Base-by-base conservation (phyloP, 2,797 vertebrate species). In the Gymnocypris eckloni region DNA sequence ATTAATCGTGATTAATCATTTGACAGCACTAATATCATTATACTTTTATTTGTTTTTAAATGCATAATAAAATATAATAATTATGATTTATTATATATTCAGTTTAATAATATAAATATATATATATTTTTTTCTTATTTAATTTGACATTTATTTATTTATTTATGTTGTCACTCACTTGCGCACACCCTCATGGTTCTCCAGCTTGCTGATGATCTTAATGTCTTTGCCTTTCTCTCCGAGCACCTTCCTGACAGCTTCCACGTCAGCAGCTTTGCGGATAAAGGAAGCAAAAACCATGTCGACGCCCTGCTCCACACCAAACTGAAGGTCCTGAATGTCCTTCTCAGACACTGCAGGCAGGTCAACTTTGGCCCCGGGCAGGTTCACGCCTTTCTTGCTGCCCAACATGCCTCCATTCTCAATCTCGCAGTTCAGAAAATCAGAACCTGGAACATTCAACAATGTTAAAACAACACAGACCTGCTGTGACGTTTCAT, bases 261-360 rank as follows among this genome's bases (percentile, higher is more conserved):
- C 96, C 84, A 99, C 98, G 0, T 99, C 98, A 0, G 95, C 87
- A 2, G 96, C 98, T 90, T 99, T 99, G 70, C 98, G 98, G 93
- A 99, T 99, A 93, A 99, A 99, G 87, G 98, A 99, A 0, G 98
- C 98, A 4, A 99, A 99, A 82, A 99, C 96, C 97, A 99, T 99
- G 91, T 99, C 98, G 0, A 99, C 97, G 0, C 96, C 96, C 92
- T 99, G 98, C 91, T 97, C 96, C 83, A 99, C 96, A 0, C 98
- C 98, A 0, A 99, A 99, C 92, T 96, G 94, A 54, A 99, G 94
- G 90, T 99, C 98, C 92, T 97, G 93, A 84, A 99, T 92, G 94
- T 99, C 98, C 94, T 99, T 99, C 86, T 97, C 95, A 0, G 98
- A 99, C 87, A 99, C 92, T 0, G 98, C 98, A 0, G 98, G 98